Conservation (phyloP, 2,888 invertebrate genomes). For the Pelosia muscerda region DNA sequence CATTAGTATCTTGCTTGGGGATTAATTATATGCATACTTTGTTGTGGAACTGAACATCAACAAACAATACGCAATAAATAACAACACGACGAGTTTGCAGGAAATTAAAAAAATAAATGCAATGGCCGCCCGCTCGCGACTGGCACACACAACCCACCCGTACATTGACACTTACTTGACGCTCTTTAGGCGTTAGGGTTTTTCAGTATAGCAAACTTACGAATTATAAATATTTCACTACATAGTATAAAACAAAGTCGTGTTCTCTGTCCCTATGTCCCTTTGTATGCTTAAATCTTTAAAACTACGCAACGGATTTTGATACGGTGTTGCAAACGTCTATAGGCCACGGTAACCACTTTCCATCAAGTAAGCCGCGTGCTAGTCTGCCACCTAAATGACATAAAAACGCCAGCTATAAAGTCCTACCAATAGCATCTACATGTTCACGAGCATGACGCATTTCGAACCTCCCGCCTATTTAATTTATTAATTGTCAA, state of each 20-base stretch:
- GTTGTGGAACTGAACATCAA: conserved; percentile 29
- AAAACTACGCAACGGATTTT: too few relatives aligned
- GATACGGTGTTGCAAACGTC: too few relatives aligned
- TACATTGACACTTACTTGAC: conserved; percentile 6
- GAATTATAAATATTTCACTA: conserved; percentile 11
- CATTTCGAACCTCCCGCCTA: neutral
- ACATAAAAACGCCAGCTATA: too few relatives aligned
- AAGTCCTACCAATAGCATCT: neutral
- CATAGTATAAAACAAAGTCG: too few relatives aligned
- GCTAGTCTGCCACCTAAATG: too few relatives aligned
- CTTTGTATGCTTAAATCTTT: too few relatives aligned
- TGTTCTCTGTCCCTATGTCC: too few relatives aligned
- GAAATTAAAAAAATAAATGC: conserved; percentile 42
- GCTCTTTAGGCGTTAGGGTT: neutral
- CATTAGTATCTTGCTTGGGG: conserved; percentile 33
- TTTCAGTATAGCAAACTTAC: neutral
- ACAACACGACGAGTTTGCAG: conserved; percentile 42
- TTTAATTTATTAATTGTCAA: neutral
- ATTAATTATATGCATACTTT: conserved; percentile 51
- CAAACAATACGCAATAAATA: conserved; percentile 49
- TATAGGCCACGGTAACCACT: too few relatives aligned
- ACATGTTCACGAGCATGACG: neutral
- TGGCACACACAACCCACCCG: neutral
- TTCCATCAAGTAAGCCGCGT: too few relatives aligned
- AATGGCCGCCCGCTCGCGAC: conserved; percentile 32